Evolutionary conservation across 2,797 vertebrate species (phyloP).

Genomic region (Triplophysa bombifrons): DNA sequence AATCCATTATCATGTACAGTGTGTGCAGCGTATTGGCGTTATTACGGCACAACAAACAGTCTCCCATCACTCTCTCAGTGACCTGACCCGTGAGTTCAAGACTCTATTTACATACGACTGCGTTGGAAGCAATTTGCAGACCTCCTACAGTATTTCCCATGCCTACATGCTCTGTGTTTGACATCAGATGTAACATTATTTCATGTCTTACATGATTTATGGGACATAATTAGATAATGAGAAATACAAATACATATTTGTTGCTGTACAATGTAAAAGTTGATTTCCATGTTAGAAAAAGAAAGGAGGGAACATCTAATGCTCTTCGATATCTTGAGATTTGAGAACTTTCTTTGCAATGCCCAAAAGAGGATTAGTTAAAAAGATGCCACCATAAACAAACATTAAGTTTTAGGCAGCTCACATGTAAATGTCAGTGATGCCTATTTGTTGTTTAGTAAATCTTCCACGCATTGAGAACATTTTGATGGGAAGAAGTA

Average conservation of each 20-base stretch:
- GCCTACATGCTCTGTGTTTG: slow-evolving; percentile 50
- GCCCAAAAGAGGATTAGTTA: no score
- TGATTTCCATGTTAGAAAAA: background rate
- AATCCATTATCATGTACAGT: slow-evolving; percentile 70
- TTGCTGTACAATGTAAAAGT: background rate
- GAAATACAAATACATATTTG: background rate
- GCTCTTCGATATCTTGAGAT: no score
- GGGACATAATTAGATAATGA: background rate
- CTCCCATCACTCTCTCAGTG: slow-evolving; percentile 61
- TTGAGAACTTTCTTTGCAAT: no score
- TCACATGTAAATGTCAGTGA: no score
- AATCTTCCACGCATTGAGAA: background rate
- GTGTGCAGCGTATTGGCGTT: slow-evolving; percentile 68
- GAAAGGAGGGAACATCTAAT: background rate
- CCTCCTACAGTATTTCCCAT: slow-evolving; percentile 64
- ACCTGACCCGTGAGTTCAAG: slow-evolving; percentile 66
- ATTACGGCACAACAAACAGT: slow-evolving; percentile 76
- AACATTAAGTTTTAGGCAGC: no score
- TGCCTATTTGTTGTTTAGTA: background rate
- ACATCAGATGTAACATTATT: slow-evolving; percentile 11
- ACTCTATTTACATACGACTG: slow-evolving; percentile 66
- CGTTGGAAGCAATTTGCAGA: slow-evolving; percentile 62
- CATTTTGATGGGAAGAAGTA: background rate
- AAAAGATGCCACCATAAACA: no score
- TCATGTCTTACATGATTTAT: background rate